Base-by-base conservation (phyloP, 2,797 vertebrate species). In the Tragopan temminckii region DNA sequence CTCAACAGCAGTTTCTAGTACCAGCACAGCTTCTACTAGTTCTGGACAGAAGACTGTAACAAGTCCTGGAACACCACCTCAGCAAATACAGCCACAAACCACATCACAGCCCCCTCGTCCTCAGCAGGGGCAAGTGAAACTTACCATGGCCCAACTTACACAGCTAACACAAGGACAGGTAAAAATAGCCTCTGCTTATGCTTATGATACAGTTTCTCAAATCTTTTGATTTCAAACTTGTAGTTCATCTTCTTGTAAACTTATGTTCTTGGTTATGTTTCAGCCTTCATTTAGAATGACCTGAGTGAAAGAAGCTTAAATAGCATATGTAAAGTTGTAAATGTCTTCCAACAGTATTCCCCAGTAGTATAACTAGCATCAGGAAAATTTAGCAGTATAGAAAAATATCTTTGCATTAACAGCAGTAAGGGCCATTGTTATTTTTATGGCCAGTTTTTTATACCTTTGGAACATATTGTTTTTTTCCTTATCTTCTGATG, bases 91-190 rank as follows among this genome's bases (percentile, higher is more conserved):
- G 52, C 87, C 98, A 4, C 97, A 96, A 48, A 70, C 98, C 14
- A 70, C 94, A 79, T 74, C 95, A 1, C 97, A 98, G 0, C 89
- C 98, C 64, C 95, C 98, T 82, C 98, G 98, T 4, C 96, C 98
- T 1, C 99, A 99, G 84, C 99, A 99, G 90, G 98, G 98, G 35
- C 99, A 99, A 84, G 99, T 99, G 89, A 99, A 99, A 93, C 98
- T 99, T n/a, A 99, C 98, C 42, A 98, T 99, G 98, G 98, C 99
- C 25, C 99, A 99, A 64, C 98, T 99, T 79, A 98, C 99, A 1
- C 99, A 99, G 91, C 98, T 99, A 55, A 99, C 99, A 10, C 99
- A 99, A 97, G 99, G 97, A 83, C 98, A 99, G 97, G 99, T 99
- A 96, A 97, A 18, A 95, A 71, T 50, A 75, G 23, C 33, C 46